Conservation (phyloP, 1,140 invertebrate species). For the Apocrypta bakeri region DNA sequence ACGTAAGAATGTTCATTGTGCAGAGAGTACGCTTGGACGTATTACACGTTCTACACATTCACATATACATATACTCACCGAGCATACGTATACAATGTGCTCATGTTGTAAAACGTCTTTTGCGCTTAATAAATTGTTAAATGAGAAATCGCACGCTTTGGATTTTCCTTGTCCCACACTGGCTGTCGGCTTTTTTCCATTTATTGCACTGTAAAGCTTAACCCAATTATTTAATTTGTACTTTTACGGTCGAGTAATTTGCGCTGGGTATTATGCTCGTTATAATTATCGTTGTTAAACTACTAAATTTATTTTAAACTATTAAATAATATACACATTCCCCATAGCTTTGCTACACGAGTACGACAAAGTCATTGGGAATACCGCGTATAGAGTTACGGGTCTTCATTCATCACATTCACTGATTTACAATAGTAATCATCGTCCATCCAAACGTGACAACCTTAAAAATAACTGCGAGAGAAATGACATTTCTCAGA, state of each 20-base stretch:
- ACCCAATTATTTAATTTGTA: slow-evolving; percentile 18
- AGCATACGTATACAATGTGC: neutral
- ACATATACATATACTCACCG: neutral
- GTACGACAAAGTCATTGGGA: neutral
- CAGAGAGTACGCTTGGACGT: neutral
- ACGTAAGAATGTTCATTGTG: slow-evolving; percentile 29
- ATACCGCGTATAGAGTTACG: no score
- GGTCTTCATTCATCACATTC: neutral
- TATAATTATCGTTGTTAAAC: neutral
- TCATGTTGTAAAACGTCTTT: slow-evolving; percentile 19
- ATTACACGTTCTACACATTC: neutral
- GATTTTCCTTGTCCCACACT: neutral
- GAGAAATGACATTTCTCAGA: neutral
- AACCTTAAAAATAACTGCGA: neutral
- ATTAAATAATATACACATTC: neutral
- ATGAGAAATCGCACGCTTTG: slow-evolving; percentile 24
- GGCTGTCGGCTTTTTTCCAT: neutral
- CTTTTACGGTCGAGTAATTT: neutral
- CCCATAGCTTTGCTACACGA: neutral
- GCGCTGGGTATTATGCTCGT: neutral
- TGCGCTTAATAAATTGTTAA: slow-evolving; percentile 39
- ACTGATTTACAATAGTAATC: neutral
- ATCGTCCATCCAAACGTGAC: neutral
- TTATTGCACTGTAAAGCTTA: slow-evolving; percentile 22
- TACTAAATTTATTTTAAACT: neutral